These are phyloP conservation scores for Callorhinus ursinus DNA, from an alignment of 2,113 vertebrate species.

Conservation along the genomic window DNA sequence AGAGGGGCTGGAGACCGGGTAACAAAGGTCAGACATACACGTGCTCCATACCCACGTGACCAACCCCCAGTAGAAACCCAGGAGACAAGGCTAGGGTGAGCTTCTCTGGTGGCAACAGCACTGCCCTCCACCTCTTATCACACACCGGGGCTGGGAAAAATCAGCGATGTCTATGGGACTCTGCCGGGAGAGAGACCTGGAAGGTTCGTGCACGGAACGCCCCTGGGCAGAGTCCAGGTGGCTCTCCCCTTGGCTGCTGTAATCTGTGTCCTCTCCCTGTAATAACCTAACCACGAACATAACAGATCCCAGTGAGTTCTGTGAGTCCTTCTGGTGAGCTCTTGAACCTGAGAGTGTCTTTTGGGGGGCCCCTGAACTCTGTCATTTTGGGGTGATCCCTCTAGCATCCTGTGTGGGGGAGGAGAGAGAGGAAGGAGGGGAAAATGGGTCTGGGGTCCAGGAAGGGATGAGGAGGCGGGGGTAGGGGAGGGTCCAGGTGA, in stretches of 20 bases:
- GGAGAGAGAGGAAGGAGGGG: background rate
- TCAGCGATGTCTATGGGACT: background rate
- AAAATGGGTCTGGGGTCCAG: background rate
- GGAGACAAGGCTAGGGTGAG: background rate
- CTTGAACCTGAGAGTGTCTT: background rate
- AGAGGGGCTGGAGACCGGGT: background rate
- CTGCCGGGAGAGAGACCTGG: background rate
- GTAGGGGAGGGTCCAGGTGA: background rate
- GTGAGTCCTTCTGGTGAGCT: background rate
- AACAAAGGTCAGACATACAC: background rate
- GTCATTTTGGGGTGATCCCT: background rate
- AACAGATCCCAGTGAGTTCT: background rate
- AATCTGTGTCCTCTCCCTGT: background rate
- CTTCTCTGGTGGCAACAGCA: background rate
- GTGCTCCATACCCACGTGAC: background rate
- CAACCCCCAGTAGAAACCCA: background rate
- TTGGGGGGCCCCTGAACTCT: background rate
- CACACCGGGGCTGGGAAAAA: background rate
- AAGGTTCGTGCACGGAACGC: accelerated
- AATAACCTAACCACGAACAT: too few species aligned
- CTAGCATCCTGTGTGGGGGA: background rate
- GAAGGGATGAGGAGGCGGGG: background rate
- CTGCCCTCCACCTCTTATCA: background rate
- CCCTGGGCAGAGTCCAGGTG: background rate
- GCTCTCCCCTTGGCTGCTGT: background rate